A percentile compares a stretch with the other conserved stretches of the same genome.
Conservation (phyloP, 1,140 invertebrate genomes). For the Nixonia krombeini region DNA sequence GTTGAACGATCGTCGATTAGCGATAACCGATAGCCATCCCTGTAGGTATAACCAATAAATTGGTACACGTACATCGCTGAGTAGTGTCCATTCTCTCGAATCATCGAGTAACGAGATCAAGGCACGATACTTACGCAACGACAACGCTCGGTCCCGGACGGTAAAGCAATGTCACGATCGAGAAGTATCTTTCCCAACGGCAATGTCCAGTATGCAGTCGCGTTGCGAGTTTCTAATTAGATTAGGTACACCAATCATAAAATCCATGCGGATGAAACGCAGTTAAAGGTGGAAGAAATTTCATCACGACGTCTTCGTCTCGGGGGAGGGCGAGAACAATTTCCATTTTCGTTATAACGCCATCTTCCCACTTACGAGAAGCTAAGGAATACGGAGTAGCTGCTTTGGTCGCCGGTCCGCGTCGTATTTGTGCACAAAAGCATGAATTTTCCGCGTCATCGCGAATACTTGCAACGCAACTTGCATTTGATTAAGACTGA, state of each 20-base stretch:
- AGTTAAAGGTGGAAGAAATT: constrained; percentile 12
- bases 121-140: constrained; percentile 11
- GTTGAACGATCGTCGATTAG: constrained; percentile 62
- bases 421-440: constrained; percentile 17
- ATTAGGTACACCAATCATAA: no score
- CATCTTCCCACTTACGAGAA: constrained; percentile 39
- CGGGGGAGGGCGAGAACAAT: constrained; percentile 20
- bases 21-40: constrained; percentile 60
- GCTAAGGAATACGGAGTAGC: constrained; percentile 37
- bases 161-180: no score
- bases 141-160: no score
- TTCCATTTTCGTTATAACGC: constrained; percentile 39
- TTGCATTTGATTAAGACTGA: constrained; percentile 30
- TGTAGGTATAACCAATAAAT: constrained; percentile 58
- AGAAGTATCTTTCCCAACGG: no score
- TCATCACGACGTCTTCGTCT: constrained; percentile 6
- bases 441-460: constrained; percentile 33
- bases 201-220: no score
- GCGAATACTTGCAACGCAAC: constrained; percentile 18
- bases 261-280: constrained; percentile 24
- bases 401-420: constrained; percentile 16
- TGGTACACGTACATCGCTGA: constrained; percentile 48
- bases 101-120: constrained; percentile 19
- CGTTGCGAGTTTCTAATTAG: no score
- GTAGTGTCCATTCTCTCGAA: constrained; percentile 28